phyloP scores from a whole-genome alignment of 1,140 invertebrate species.

The Melanaphis sacchari region DNA sequence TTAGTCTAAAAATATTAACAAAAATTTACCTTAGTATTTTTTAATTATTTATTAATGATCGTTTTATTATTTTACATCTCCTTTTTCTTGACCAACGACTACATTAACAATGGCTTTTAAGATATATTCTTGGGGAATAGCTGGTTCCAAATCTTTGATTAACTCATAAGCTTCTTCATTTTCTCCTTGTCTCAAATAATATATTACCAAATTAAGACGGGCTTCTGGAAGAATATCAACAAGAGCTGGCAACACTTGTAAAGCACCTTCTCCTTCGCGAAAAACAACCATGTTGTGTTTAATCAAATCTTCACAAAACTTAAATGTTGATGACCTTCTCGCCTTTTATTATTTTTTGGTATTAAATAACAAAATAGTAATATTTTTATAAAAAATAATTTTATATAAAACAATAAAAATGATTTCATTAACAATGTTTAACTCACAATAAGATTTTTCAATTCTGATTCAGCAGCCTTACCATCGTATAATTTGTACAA shows the following conservation, averaged over 20 bases:
- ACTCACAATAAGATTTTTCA: constrained; percentile 74
- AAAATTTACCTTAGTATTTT: background rate
- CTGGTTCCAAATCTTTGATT: constrained; percentile 91
- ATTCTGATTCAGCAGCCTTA: constrained; percentile 86
- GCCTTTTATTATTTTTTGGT: constrained; percentile 2
- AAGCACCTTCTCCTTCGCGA: constrained; percentile 89
- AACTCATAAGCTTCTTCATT: constrained; percentile 88
- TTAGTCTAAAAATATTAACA: constrained; percentile 74
- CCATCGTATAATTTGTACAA: constrained; percentile 92
- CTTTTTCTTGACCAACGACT: constrained; percentile 88
- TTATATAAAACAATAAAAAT: background rate
- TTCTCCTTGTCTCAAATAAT: constrained; percentile 87
- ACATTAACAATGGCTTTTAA: constrained; percentile 96
- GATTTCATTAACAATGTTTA: background rate
- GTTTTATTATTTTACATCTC: constrained; percentile 71
- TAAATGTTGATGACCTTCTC: constrained; percentile 69
- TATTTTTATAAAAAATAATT: background rate
- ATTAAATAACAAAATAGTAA: background rate
- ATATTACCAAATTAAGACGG: constrained; percentile 93
- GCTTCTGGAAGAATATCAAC: constrained; percentile 97
- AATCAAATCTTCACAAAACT: constrained; percentile 91
- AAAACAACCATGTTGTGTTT: constrained; percentile 97
- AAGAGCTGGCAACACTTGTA: constrained; percentile 87
- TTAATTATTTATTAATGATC: background rate
- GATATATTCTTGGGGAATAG: constrained; percentile 95